Evolutionary conservation across 1,140 invertebrate species (phyloP), one percentile per base, ranked within the genome.

Genomic region (Tribolium madens): DNA sequence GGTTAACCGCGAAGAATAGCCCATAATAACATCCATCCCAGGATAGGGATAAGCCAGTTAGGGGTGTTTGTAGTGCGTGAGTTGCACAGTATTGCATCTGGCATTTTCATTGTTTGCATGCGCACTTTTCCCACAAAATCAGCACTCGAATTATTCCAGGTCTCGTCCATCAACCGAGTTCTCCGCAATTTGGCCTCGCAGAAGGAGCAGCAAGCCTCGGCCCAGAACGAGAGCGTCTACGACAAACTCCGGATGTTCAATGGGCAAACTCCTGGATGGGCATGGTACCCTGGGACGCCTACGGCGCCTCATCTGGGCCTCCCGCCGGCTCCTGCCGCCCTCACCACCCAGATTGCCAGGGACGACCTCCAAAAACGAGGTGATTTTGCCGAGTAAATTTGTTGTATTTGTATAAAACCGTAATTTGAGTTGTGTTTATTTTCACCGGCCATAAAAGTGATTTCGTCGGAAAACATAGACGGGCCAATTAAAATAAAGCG

Each of bases 111-210:
- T 84, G 83, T 84, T 80, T 79, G 78, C 73, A 74, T 78, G 68
- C 74, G 77, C 75, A 26, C 80, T 76, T 80, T 84, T 84, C 83
- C 81, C 83, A 84, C 81, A 82, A 82, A 77, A 69, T 75, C 60
- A 48, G 18, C 57, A 33, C 64, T 79, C 75, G 9, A 48, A 79
- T 73, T 78, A 73, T 46, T 88, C 12, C 87, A 98, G 97, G 97
- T 98, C 46, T 99, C 97, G 4, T 98, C 97, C n/a, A 99, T 98
- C 82, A 98, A 98, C 88, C 93, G 97, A 79, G 97, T 99, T n/a
- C 88, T 99, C 77, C 90, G 97, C 47, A 98, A 98, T 87, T 89
- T 99, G 71, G 95, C 96, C 0, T 94, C 96, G 3, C 95, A 97
- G 85, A 98, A 96, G 81, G 95, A 96, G 83, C 92, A 93, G 80